Evolutionary conservation across 53 echinoderm and acorn worm genomes (phyloP).

Genomic region (Pentamera pediparva): DNA sequence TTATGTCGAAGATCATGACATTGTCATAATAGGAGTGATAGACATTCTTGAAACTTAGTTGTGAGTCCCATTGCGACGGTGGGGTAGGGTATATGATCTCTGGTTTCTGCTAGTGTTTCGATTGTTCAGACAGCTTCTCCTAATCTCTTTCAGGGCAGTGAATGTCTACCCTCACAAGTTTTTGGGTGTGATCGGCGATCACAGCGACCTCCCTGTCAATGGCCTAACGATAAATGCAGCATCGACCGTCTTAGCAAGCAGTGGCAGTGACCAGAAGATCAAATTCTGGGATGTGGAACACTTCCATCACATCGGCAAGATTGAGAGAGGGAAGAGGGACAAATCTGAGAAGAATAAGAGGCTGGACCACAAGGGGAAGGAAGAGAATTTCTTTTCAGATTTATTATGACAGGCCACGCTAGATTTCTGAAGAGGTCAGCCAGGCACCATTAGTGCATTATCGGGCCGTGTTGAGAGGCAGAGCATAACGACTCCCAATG

Average conservation of each 20-base stretch:
- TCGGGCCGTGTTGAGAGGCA: not conserved
- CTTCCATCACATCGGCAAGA: slow-evolving; percentile 60
- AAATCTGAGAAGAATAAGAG: slow-evolving; percentile 58
- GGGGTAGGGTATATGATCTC: too few relatives aligned
- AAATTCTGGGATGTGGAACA: slow-evolving; percentile 89
- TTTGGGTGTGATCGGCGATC: slow-evolving; percentile 77
- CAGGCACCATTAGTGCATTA: not conserved
- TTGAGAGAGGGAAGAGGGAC: slow-evolving; percentile 61
- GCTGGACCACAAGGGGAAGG: slow-evolving; percentile 60
- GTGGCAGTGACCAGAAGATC: slow-evolving; percentile 81
- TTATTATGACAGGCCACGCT: too few relatives aligned
- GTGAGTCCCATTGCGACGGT: too few relatives aligned
- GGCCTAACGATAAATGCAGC: slow-evolving; percentile 57
- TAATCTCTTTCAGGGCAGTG: slow-evolving; percentile 75
- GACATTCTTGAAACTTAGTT: too few relatives aligned
- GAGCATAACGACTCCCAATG: too few relatives aligned
- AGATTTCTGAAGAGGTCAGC: too few relatives aligned
- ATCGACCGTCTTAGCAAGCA: slow-evolving; percentile 56
- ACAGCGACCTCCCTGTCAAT: slow-evolving; percentile 75
- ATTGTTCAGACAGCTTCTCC: too few relatives aligned
- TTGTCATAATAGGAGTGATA: too few relatives aligned
- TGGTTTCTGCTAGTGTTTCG: too few relatives aligned
- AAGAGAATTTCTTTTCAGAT: slow-evolving; percentile 86
- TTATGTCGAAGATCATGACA: too few relatives aligned
- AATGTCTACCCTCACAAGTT: slow-evolving; percentile 83